Percentiles rank a stretch among this genome's conserved stretches.
These are phyloP conservation scores for Cephus pygmeus DNA, from an alignment of 2,888 invertebrate genomes.

Conservation along the genomic window DNA sequence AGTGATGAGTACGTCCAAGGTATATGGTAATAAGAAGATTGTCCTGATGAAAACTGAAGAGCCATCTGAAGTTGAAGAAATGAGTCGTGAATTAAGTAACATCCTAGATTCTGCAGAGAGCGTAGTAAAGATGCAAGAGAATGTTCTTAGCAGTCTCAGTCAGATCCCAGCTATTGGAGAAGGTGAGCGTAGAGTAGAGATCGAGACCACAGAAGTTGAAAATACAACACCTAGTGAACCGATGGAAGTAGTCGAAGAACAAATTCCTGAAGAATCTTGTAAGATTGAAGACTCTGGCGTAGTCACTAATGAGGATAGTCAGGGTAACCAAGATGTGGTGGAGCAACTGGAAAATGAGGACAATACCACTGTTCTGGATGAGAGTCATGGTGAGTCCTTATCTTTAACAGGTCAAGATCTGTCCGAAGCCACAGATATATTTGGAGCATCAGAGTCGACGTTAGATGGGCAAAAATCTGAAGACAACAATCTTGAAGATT, in stretches of 20 bases:
- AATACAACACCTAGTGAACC: neutral
- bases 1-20: slow-evolving; percentile 45
- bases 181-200: neutral
- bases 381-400: slow-evolving; percentile 8
- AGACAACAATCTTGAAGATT: slow-evolving; percentile 36
- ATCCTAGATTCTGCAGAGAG: slow-evolving; percentile 59
- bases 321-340: slow-evolving; percentile 19
- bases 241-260: slow-evolving; percentile 15
- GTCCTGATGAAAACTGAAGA: slow-evolving; percentile 51
- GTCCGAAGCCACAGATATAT: slow-evolving; percentile 48
- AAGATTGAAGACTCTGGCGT: neutral
- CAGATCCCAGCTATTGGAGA: slow-evolving; percentile 47
- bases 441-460: slow-evolving; percentile 37
- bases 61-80: slow-evolving; percentile 55
- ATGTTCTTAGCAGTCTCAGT: slow-evolving; percentile 52
- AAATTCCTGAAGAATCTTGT: neutral
- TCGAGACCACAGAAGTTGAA: neutral
- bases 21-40: slow-evolving; percentile 59
- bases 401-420: slow-evolving; percentile 39
- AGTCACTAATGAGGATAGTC: neutral
- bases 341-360: slow-evolving; percentile 17
- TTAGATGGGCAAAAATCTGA: slow-evolving; percentile 30
- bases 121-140: slow-evolving; percentile 61
- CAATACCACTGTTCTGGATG: slow-evolving; percentile 18
- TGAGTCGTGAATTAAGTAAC: slow-evolving; percentile 58